These are phyloP conservation scores for Thunnus maccoyii DNA, from an alignment of 2,113 vertebrate genomes.

Conservation along the genomic window DNA sequence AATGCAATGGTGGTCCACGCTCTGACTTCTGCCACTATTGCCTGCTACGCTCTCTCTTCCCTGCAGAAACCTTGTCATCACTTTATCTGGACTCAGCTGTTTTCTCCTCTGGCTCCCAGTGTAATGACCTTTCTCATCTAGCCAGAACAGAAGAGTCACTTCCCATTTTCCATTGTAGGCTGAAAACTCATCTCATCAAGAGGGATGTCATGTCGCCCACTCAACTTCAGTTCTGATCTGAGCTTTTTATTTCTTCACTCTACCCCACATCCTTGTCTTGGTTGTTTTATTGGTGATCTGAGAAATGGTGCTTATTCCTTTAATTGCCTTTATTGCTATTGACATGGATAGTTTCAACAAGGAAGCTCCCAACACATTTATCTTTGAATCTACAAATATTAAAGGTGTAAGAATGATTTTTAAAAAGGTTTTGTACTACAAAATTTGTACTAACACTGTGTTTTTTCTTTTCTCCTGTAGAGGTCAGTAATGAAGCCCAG, in stretches of 20 bases:
- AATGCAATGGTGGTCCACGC: not conserved
- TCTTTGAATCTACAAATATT: too few relatives aligned
- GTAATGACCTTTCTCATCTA: slow-evolving; percentile 65
- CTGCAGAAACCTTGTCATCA: slow-evolving; percentile 56
- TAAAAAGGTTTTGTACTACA: too few relatives aligned
- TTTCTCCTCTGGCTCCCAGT: slow-evolving; percentile 52
- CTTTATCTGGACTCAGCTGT: slow-evolving; percentile 61
- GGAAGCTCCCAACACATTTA: too few relatives aligned
- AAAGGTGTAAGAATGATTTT: not conserved
- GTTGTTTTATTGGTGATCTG: slow-evolving; percentile 3
- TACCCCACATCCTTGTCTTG: not conserved
- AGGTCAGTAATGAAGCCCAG: slow-evolving; percentile 13
- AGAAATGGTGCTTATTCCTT: not conserved
- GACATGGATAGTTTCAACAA: too few relatives aligned
- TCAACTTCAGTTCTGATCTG: slow-evolving; percentile 22
- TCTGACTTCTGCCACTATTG: slow-evolving; percentile 14
- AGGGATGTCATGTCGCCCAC: slow-evolving; percentile 45
- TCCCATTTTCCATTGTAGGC: slow-evolving; percentile 43
- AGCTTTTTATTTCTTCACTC: slow-evolving; percentile 15
- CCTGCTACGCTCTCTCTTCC: slow-evolving; percentile 14
- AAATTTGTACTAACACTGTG: not conserved
- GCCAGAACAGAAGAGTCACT: slow-evolving; percentile 58
- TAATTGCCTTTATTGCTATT: not conserved
- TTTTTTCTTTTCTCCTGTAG: slow-evolving; percentile 24
- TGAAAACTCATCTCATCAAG: slow-evolving; percentile 61